phyloP scores from a whole-genome alignment of 2,797 vertebrate species.

The Poecilia gillii region DNA sequence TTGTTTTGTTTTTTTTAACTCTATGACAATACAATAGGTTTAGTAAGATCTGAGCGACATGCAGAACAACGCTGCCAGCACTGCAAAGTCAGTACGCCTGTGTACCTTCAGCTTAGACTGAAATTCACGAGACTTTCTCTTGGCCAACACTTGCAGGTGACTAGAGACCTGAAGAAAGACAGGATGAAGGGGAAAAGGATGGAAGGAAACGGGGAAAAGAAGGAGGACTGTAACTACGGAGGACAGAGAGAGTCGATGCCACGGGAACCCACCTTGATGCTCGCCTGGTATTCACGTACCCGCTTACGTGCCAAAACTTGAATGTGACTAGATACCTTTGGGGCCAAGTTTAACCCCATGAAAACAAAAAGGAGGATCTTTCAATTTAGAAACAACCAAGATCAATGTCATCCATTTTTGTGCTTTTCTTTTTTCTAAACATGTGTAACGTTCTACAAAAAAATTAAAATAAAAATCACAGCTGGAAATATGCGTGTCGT shows the following conservation, averaged over 20 bases:
- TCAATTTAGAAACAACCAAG: constrained; percentile 12
- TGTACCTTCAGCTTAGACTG: constrained; percentile 98
- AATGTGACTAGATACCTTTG: constrained; percentile 98
- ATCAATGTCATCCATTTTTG: neutral
- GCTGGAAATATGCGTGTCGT: neutral
- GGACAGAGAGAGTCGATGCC: constrained; percentile 59
- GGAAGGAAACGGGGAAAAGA: constrained; percentile 69
- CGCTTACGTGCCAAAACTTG: constrained; percentile 99
- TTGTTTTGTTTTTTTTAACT: neutral
- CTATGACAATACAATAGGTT: constrained; percentile 13
- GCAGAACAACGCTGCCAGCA: constrained; percentile 56
- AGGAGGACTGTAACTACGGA: constrained; percentile 77
- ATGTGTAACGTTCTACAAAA: fast-evolving
- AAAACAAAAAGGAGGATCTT: constrained; percentile 50
- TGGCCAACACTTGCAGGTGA: constrained; percentile 98
- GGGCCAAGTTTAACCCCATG: constrained; percentile 60
- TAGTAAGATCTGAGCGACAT: constrained; percentile 30
- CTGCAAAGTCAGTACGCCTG: constrained; percentile 57
- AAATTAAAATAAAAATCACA: neutral
- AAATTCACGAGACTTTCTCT: constrained; percentile 97
- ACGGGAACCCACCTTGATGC: constrained; percentile 92
- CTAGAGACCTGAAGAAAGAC: constrained; percentile 95
- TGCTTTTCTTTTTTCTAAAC: neutral
- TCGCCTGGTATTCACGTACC: constrained; percentile 97
- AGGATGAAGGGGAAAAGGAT: constrained; percentile 73